These are phyloP conservation scores for Sminthurinus aureus DNA, from an alignment of 2,888 invertebrate genomes.

Conservation along the genomic window DNA sequence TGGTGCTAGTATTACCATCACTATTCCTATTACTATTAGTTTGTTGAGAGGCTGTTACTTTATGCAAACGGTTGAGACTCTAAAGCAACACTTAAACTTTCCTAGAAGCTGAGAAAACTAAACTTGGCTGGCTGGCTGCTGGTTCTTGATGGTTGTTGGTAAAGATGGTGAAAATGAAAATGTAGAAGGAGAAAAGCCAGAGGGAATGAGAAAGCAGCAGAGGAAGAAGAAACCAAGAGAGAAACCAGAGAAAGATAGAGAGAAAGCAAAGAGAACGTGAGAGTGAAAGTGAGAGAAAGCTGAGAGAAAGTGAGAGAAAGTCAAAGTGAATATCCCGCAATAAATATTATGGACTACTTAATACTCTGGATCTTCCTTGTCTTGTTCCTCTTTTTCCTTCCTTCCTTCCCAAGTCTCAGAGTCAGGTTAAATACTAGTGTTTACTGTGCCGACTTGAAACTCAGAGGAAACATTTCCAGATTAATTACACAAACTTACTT, in stretches of 20 bases:
- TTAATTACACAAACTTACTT: conserved; percentile 21
- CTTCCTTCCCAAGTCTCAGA: neutral
- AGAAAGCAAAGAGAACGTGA: no score
- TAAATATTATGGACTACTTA: conserved; percentile 30
- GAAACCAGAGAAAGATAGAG: neutral
- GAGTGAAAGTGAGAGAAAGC: neutral
- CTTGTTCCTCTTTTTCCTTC: no score
- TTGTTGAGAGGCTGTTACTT: no score
- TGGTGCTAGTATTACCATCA: no score
- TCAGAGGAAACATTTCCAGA: conserved; percentile 23
- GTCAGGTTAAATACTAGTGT: neutral
- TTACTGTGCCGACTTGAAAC: neutral
- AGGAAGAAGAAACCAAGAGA: neutral
- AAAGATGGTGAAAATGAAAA: no score
- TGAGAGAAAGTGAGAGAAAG: neutral
- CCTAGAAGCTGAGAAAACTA: neutral
- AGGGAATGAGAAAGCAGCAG: neutral
- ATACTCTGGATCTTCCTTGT: conserved; percentile 21
- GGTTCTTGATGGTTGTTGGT: neutral
- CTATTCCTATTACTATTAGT: no score
- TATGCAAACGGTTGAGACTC: no score
- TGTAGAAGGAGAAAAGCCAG: no score
- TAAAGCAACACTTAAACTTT: neutral
- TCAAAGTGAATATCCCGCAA: conserved; percentile 12
- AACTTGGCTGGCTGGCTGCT: neutral